A percentile compares a stretch with the other conserved stretches of the same genome.
phyloP scores from a whole-genome alignment of 2,113 vertebrate species.

The Menidia beryllina region DNA sequence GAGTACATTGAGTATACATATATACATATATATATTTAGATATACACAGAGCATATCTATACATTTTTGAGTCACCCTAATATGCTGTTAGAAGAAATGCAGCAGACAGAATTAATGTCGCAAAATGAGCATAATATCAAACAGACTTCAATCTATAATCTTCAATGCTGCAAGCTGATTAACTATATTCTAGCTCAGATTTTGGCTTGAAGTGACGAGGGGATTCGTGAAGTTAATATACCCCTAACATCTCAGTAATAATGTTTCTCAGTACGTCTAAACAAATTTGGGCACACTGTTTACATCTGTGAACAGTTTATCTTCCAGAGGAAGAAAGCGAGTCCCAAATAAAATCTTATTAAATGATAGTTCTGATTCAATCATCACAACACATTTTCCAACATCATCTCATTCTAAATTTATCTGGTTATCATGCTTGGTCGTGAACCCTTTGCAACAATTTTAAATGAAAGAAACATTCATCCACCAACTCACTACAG shows the following conservation, averaged over 20 bases:
- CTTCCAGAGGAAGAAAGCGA: background rate
- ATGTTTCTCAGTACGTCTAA: background rate
- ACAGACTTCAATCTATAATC: background rate
- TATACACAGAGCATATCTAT: too few relatives aligned
- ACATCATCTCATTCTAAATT: background rate
- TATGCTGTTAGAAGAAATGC: too few relatives aligned
- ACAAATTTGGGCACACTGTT: background rate
- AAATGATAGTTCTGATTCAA: background rate
- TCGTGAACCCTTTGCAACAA: background rate
- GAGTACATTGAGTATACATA: constrained; percentile 7
- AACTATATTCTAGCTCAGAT: background rate
- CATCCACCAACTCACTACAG: background rate
- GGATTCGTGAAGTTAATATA: background rate
- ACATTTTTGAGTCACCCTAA: too few relatives aligned
- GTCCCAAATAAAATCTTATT: background rate
- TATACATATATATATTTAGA: too few relatives aligned
- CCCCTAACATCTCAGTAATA: background rate
- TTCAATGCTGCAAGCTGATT: too few relatives aligned
- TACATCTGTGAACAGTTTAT: too few relatives aligned
- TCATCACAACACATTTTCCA: background rate
- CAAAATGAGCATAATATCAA: background rate
- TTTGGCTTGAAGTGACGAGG: background rate
- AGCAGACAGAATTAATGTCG: too few relatives aligned
- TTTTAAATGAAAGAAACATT: background rate
- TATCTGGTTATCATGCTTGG: background rate